Evolutionary conservation across 53 echinoderm and acorn worm species (phyloP).

Genomic region (Paelopatides confundens): DNA sequence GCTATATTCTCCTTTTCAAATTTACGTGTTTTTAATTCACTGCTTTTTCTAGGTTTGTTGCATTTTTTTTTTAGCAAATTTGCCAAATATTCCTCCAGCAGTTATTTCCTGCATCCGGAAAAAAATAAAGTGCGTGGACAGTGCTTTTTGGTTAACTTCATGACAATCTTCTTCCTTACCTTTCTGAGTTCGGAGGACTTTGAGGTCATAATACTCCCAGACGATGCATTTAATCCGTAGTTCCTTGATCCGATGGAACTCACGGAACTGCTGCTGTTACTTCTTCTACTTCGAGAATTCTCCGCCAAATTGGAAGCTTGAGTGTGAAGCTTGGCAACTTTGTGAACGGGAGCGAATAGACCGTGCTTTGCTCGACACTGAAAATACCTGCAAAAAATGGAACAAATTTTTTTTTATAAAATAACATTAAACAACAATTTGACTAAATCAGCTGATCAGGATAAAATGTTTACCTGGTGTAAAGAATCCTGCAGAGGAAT

Average conservation of each 20-base stretch:
- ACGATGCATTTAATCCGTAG: conserved; percentile 51
- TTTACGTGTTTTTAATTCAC: no score
- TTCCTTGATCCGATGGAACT: conserved; percentile 92
- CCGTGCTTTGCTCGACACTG: conserved; percentile 93
- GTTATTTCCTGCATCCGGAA: no score
- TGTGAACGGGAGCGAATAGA: conserved; percentile 97
- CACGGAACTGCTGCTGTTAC: conserved; percentile 91
- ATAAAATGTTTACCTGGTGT: no score
- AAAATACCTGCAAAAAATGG: conserved; percentile 76
- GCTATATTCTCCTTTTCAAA: no score
- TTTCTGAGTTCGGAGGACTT: conserved; percentile 54
- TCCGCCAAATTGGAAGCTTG: conserved; percentile 53
- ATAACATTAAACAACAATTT: neutral
- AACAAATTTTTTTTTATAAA: neutral
- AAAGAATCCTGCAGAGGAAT: no score
- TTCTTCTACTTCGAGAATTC: conserved; percentile 66
- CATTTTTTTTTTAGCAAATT: no score
- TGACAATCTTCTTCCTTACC: neutral
- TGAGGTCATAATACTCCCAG: conserved; percentile 49
- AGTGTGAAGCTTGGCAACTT: conserved; percentile 89
- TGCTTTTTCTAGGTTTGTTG: no score
- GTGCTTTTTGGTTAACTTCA: no score
- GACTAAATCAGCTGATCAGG: no score
- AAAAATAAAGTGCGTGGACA: no score
- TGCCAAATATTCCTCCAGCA: no score